phyloP scores from a whole-genome alignment of 2,113 vertebrate genomes.

The Nothoprocta pentlandii region DNA sequence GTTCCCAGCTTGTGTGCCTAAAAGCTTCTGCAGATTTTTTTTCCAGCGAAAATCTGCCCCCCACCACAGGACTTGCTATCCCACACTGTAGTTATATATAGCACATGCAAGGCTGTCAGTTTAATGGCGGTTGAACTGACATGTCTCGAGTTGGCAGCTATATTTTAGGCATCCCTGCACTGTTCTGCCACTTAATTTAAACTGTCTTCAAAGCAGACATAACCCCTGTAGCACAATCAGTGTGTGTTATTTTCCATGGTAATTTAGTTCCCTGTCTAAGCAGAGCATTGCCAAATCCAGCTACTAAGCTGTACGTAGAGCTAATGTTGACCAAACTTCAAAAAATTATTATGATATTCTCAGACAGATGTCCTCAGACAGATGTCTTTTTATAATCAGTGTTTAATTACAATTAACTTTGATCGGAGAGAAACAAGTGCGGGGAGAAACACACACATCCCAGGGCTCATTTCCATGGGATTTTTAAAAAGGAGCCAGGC shows the following conservation, averaged over 20 bases:
- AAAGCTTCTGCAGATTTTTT: constrained; percentile 20
- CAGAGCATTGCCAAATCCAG: neutral
- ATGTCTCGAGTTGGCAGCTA: constrained; percentile 42
- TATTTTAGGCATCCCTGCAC: constrained; percentile 24
- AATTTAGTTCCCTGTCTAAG: constrained; percentile 8
- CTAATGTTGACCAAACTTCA: neutral
- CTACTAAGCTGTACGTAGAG: neutral
- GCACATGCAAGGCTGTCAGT: constrained; percentile 16
- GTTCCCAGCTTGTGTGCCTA: neutral
- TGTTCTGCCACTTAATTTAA: constrained; percentile 46
- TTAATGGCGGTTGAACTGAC: constrained; percentile 39
- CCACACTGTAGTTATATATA: constrained; percentile 45
- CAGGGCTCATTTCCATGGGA: neutral
- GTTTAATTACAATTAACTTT: constrained; percentile 20
- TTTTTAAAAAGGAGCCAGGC: neutral
- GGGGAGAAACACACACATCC: rapidly evolving
- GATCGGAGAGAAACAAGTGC: rapidly evolving
- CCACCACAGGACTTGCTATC: neutral
- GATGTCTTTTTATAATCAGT: neutral
- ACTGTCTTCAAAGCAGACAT: constrained; percentile 15
- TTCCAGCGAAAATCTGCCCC: constrained; percentile 17
- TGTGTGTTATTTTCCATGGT: neutral
- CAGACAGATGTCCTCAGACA: neutral
- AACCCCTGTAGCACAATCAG: constrained; percentile 19
- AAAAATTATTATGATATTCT: neutral